Conservation (phyloP, 2,797 vertebrate species). For the Falco novaeseelandiae region DNA sequence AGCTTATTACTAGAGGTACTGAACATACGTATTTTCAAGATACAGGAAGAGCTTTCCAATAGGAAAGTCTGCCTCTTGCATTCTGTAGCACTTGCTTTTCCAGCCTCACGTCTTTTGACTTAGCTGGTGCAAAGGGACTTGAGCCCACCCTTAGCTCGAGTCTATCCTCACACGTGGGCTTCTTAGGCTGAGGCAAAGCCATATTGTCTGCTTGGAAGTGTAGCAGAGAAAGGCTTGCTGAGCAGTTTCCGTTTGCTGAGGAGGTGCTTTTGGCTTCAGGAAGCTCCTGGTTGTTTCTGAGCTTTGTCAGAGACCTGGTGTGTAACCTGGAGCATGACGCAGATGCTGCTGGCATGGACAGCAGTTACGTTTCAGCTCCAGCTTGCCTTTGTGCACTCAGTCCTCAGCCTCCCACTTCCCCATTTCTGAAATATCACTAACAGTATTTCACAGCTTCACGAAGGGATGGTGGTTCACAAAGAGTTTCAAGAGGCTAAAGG, state of each 20-base stretch:
- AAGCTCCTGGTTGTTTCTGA: neutral
- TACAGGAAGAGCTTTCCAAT: neutral
- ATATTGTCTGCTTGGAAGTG: neutral
- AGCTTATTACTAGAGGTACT: neutral
- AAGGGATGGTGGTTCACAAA: neutral
- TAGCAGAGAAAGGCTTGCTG: neutral
- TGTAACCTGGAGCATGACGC: neutral
- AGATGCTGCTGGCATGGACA: rapidly evolving
- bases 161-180: rapidly evolving
- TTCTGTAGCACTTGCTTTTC: neutral
- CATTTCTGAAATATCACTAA: neutral
- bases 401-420: neutral
- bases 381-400: neutral
- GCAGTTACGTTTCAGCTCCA: neutral
- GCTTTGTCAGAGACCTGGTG: neutral
- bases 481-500: neutral
- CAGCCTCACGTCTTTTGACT: neutral
- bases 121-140: neutral
- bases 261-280: neutral
- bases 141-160: neutral
- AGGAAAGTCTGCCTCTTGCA: neutral
- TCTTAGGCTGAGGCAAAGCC: neutral
- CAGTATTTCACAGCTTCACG: neutral
- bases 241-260: neutral
- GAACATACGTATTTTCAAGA: neutral